Conservation (phyloP, 2,888 invertebrate species). For the Meteorus colon region DNA sequence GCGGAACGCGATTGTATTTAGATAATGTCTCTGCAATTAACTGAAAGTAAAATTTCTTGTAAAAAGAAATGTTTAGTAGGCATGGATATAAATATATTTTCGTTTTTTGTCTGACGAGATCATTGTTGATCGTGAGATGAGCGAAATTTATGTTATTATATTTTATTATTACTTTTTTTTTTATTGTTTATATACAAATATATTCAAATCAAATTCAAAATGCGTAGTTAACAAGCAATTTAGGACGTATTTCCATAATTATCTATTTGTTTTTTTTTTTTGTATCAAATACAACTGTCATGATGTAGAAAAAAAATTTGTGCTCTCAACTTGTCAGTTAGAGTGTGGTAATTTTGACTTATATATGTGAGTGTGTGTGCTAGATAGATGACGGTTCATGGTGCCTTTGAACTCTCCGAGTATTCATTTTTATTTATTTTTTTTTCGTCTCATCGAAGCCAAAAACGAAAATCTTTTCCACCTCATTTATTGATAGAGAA, state of each 20-base stretch:
- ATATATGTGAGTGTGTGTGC: neutral
- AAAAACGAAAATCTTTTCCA: neutral
- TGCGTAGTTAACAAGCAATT: neutral
- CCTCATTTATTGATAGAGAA: neutral
- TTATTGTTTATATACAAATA: neutral
- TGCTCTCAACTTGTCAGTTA: neutral
- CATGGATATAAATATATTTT: neutral
- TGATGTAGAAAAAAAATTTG: neutral
- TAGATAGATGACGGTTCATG: constrained; percentile 5
- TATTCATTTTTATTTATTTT: neutral
- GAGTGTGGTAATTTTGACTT: neutral
- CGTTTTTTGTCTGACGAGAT: neutral
- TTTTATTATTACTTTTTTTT: neutral
- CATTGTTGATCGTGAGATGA: neutral
- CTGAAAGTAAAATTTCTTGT: constrained; percentile 10
- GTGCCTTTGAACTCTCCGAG: constrained; percentile 11
- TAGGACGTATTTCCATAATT: neutral
- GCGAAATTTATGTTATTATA: neutral
- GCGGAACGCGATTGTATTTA: constrained; percentile 31
- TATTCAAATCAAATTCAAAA: constrained; percentile 1
- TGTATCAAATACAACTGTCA: neutral
- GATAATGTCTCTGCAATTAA: constrained; percentile 30
- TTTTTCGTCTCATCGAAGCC: neutral
- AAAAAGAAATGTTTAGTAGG: neutral
- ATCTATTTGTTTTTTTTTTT: neutral